Evolutionary conservation across 2,888 invertebrate genomes (phyloP), one percentile per base, ranked within the genome.

Genomic region (Endotricha flammealis): DNA sequence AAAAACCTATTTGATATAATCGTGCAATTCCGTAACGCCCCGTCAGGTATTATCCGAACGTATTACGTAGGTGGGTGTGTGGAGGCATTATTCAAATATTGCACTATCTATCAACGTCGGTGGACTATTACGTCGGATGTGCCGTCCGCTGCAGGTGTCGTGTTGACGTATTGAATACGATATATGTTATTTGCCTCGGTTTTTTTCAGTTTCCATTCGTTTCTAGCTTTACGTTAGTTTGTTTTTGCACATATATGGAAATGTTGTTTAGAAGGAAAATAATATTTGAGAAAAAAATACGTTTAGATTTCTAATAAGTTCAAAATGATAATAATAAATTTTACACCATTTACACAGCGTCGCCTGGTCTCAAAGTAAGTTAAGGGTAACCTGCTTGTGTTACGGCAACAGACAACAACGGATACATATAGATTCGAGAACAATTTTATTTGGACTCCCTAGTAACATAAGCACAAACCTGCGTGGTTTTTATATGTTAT

Each of bases 31-130:
- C 20, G 20, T n/a, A 20, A n/a, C 20, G 20, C 20, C 20, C 14
- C 10, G 24, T 11, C 9, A 14, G 32, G 23, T 33, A 27, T 27
- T 27, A 33, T 12, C 27, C 33, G 20, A 17, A 16, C 20, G 20
- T 27, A 27, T 33, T n/a, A 17, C 27, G 33, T 27, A 20, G 25
- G 27, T 32, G 11, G 32, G 24, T 13, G 32, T 25, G 10, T 13
- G 17, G 33, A 12, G 17, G 44, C 53, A 55, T 56, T 56, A 57
- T 56, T 57, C 55, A 61, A 58, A 59, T 53, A 46, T 51, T 25
- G 40, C 36, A 45, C 46, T 33, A 60, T 60, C 49, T 51, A 53
- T 63, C 62, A 57, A 48, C 40, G 57, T 53, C 59, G 46, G 27
- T 29, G 32, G 42, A 43, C 46, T 50, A 48, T 48, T 46, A 49